Percentiles rank a stretch among this genome's conserved stretches.
phyloP scores from a whole-genome alignment of 2,888 invertebrate species.

The Amorpha juglandis region DNA sequence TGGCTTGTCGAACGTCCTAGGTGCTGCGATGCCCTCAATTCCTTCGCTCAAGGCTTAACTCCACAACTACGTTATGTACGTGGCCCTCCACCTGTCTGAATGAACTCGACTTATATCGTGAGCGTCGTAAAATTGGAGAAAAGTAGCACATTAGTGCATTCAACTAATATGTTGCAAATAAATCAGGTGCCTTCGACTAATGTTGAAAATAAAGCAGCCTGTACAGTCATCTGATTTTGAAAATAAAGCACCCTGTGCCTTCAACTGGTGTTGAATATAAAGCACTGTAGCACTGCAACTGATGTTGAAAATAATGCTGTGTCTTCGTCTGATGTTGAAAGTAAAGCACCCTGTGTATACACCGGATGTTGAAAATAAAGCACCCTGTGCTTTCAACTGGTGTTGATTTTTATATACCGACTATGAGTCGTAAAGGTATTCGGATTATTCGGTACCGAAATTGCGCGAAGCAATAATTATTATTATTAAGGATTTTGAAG shows the following conservation, averaged over 20 bases:
- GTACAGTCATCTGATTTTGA: neutral
- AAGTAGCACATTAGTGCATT: neutral
- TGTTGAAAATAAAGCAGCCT: neutral
- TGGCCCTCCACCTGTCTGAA: constrained; percentile 91
- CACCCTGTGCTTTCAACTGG: neutral
- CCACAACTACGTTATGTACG: constrained; percentile 92
- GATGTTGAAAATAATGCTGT: too few relatives aligned
- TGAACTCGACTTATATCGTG: constrained; percentile 31
- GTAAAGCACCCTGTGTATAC: neutral
- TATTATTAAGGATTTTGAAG: constrained; percentile 15
- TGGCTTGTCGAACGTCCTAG: constrained; percentile 90
- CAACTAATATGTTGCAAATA: too few relatives aligned
- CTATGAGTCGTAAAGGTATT: neutral
- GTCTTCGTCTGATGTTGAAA: neutral
- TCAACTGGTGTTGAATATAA: constrained; percentile 1
- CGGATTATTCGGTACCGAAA: neutral
- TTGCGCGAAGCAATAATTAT: constrained; percentile 21
- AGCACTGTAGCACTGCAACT: neutral
- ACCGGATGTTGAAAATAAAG: neutral
- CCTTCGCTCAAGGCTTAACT: constrained; percentile 89
- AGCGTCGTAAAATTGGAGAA: neutral
- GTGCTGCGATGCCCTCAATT: constrained; percentile 91
- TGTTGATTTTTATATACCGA: neutral
- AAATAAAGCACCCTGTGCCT: neutral
- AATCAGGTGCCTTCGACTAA: neutral